Evolutionary conservation across 2,888 invertebrate genomes (phyloP).

Genomic region (Rotaria socialis): DNA sequence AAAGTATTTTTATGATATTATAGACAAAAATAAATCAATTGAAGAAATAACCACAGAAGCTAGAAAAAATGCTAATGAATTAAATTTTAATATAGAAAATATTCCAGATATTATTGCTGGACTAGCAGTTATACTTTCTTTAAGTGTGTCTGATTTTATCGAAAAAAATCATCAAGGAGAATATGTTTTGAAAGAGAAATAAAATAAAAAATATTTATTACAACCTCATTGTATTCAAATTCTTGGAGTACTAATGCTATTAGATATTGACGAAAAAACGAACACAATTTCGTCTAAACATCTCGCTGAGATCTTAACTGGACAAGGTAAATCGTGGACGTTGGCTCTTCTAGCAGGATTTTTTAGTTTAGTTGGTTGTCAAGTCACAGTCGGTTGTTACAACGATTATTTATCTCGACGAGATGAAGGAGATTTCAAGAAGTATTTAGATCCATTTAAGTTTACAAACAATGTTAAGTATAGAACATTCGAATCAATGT

Average conservation of each 20-base stretch:
- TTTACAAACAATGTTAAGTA: neutral
- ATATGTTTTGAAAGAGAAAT: neutral
- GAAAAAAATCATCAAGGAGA: neutral
- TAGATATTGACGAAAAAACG: neutral
- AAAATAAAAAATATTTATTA: neutral
- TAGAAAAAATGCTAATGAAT: neutral
- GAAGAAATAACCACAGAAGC: neutral
- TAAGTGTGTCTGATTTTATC: neutral
- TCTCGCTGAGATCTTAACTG: neutral
- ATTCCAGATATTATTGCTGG: neutral
- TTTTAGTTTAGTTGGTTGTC: neutral
- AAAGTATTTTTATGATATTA: neutral
- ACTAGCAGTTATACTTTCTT: neutral
- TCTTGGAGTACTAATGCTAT: neutral
- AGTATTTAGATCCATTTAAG: neutral
- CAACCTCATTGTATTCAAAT: slow-evolving; percentile 1
- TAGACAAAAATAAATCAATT: neutral
- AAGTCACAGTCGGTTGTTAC: neutral
- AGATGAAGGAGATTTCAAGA: neutral
- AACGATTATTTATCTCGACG: neutral
- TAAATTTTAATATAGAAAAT: neutral
- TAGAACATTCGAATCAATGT: neutral
- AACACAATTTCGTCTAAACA: neutral
- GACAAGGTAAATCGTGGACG: slow-evolving; percentile 1
- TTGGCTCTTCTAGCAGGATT: neutral